Conservation (phyloP, 2,888 invertebrate genomes). For the Coronaproctus castanopsis region DNA sequence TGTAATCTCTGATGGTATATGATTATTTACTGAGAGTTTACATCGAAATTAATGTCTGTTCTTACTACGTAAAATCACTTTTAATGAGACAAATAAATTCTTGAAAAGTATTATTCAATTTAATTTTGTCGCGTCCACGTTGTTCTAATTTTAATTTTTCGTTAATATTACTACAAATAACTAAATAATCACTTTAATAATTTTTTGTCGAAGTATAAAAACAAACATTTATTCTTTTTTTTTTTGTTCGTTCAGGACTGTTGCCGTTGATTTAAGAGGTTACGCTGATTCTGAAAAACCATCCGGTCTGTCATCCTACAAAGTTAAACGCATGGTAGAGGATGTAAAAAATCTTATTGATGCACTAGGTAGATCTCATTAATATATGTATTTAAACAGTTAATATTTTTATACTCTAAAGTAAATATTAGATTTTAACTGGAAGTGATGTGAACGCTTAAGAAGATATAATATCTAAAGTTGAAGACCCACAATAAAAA, state of each 20-base stretch:
- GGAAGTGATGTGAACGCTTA: background rate
- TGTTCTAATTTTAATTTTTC: no score
- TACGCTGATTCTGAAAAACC: slow-evolving; percentile 46
- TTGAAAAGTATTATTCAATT: no score
- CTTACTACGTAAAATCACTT: no score
- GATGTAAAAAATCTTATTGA: slow-evolving; percentile 39
- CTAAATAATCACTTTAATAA: no score
- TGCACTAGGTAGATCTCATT: slow-evolving; percentile 24
- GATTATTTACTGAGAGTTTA: no score
- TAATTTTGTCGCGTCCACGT: no score
- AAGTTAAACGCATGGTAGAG: slow-evolving; percentile 30
- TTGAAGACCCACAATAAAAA: background rate
- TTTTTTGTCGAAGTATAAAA: no score
- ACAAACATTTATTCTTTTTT: background rate
- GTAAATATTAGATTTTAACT: background rate
- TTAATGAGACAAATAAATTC: no score
- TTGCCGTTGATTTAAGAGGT: slow-evolving; percentile 41
- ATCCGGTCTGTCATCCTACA: slow-evolving; percentile 26
- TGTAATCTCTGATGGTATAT: no score
- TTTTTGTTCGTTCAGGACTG: slow-evolving; percentile 32
- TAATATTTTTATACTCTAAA: background rate
- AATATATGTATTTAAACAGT: background rate
- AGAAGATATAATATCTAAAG: background rate
- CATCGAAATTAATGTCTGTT: no score
- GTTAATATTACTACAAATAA: no score